phyloP scores from a whole-genome alignment of 2,888 invertebrate species.

The Neoitamus cyanurus region DNA sequence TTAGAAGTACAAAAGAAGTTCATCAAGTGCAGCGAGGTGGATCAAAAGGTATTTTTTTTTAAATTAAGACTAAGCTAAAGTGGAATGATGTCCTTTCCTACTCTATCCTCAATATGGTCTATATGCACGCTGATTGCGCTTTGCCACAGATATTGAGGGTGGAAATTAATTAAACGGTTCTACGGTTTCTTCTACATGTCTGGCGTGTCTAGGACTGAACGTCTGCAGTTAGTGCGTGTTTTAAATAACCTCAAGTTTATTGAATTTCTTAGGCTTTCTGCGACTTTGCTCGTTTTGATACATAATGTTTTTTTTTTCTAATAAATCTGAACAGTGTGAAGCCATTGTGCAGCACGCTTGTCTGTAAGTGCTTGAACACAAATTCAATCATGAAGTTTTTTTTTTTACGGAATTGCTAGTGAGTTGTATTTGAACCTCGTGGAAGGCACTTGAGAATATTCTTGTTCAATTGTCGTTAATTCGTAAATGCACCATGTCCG shows the following conservation, averaged over 20 bases:
- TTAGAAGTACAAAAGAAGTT: neutral
- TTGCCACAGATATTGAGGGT: neutral
- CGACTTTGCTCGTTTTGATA: neutral
- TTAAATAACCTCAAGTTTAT: conserved; percentile 7
- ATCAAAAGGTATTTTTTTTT: neutral
- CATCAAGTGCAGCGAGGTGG: neutral
- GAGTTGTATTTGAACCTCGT: neutral
- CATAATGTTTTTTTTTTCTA: neutral
- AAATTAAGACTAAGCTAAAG: neutral
- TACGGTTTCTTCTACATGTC: conserved; percentile 19
- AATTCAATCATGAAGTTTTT: neutral
- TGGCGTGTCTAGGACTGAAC: neutral
- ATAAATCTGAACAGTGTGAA: neutral
- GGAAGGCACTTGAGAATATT: neutral
- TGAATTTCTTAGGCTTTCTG: neutral
- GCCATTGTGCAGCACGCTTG: neutral
- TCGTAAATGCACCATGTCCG: conserved; percentile 7
- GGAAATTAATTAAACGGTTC: conserved; percentile 24
- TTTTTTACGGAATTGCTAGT: neutral
- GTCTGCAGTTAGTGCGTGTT: neutral
- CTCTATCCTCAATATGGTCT: neutral
- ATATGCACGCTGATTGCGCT: neutral
- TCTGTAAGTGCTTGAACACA: neutral
- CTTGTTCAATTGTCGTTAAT: conserved; percentile 5
- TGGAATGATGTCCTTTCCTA: neutral